Conservation (phyloP, 2,888 invertebrate genomes). For the Monochamus alternatus region DNA sequence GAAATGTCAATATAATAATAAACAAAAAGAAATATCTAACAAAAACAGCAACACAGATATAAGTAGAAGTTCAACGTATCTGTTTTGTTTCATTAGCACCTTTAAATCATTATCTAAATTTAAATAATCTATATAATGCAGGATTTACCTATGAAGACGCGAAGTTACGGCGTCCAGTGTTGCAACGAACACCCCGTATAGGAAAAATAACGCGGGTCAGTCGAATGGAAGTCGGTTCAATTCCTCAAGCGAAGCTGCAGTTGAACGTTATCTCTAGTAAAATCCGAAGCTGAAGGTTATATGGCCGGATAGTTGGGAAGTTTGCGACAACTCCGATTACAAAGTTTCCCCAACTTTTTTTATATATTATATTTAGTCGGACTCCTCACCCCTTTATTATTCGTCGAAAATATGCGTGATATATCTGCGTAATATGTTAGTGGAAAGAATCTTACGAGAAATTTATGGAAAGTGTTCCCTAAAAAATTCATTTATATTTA, state of each 20-base stretch:
- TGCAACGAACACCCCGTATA: not conserved
- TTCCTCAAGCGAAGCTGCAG: slow-evolving; percentile 29
- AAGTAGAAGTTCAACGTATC: too few species aligned
- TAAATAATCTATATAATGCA: too few species aligned
- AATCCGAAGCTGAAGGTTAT: slow-evolving; percentile 34
- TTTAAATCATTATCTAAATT: too few species aligned
- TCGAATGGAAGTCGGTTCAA: slow-evolving; percentile 23
- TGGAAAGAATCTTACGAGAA: slow-evolving; percentile 6
- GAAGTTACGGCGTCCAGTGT: too few species aligned
- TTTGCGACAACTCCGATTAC: slow-evolving; percentile 38
- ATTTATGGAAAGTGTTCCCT: not conserved
- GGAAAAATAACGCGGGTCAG: slow-evolving; percentile 1
- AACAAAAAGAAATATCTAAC: too few species aligned
- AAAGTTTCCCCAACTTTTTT: slow-evolving; percentile 39
- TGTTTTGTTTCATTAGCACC: too few species aligned
- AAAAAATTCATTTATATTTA: slow-evolving; percentile 27
- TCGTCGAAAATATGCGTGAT: slow-evolving; percentile 24
- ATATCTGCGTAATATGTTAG: slow-evolving; percentile 29
- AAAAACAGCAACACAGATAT: too few species aligned
- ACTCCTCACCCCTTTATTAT: slow-evolving; percentile 19
- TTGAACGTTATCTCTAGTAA: slow-evolving; percentile 10
- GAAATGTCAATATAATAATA: too few species aligned
- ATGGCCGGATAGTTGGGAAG: slow-evolving; percentile 16
- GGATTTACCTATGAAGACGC: too few species aligned
- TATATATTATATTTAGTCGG: slow-evolving; percentile 26